A percentile compares a stretch with the other conserved stretches of the same genome.
Conservation (phyloP, 2,888 invertebrate species). For the Drosophila anomelani region DNA sequence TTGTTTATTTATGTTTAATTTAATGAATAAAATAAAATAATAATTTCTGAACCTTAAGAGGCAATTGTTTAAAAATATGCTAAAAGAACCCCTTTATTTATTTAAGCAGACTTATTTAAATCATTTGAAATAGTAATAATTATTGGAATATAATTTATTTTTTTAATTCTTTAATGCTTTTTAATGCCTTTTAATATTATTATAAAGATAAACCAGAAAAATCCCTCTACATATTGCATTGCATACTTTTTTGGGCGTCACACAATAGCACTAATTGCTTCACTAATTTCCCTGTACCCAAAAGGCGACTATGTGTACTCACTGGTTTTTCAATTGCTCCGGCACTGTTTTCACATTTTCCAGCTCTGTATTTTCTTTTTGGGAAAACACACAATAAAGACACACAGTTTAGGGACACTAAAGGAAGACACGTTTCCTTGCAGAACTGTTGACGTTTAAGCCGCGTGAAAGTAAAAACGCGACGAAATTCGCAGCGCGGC, state of each 20-base stretch:
- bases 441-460: slow-evolving; percentile 30
- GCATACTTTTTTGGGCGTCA: slow-evolving; percentile 15
- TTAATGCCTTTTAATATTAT: neutral
- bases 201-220: neutral
- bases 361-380: neutral
- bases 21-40: too few relatives aligned
- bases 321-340: slow-evolving; percentile 27
- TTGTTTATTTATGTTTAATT: too few relatives aligned
- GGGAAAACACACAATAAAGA: neutral
- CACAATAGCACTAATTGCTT: slow-evolving; percentile 16
- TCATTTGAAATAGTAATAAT: too few relatives aligned
- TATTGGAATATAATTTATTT: too few relatives aligned
- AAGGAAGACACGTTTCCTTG: slow-evolving; percentile 15
- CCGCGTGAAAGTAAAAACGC: slow-evolving; percentile 46
- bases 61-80: too few relatives aligned
- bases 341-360: slow-evolving; percentile 19
- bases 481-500: slow-evolving; percentile 20
- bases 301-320: slow-evolving; percentile 22
- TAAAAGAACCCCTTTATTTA: too few relatives aligned
- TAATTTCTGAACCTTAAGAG: too few relatives aligned
- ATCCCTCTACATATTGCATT: neutral
- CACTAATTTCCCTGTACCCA: slow-evolving; percentile 29
- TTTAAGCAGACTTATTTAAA: too few relatives aligned
- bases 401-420: slow-evolving; percentile 4
- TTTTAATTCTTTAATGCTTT: too few relatives aligned